Percentiles rank a stretch among this genome's conserved stretches.
These are phyloP conservation scores for Lycophotia porphyrea DNA, from an alignment of 2,888 invertebrate species.

Conservation along the genomic window DNA sequence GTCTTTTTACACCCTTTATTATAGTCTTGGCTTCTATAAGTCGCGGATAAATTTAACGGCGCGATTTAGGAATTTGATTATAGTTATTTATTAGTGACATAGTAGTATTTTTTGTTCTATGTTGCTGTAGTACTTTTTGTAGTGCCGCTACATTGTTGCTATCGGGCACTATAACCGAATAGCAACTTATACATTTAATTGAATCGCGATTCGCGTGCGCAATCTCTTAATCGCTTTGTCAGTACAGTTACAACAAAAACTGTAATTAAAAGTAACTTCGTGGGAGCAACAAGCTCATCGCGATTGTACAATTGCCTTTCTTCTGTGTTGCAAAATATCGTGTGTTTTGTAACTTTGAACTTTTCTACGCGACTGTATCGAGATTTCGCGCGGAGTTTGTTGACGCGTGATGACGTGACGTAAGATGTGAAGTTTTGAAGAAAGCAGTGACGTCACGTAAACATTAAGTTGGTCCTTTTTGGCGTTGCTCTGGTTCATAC, in stretches of 20 bases:
- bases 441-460: constrained; percentile 9
- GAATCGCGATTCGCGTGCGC: constrained; percentile 3
- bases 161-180: too few species aligned
- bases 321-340: constrained; percentile 45
- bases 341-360: constrained; percentile 50
- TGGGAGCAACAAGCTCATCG: constrained; percentile 34
- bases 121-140: too few species aligned
- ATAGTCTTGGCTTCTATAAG: too few species aligned
- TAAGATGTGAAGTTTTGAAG: constrained; percentile 30
- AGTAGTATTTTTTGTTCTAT: too few species aligned
- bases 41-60: too few species aligned
- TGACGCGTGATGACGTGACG: constrained; percentile 45
- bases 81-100: too few species aligned
- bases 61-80: too few species aligned
- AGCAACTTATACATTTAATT: background rate
- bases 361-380: constrained; percentile 45
- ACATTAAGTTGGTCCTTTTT: too few species aligned
- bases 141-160: too few species aligned
- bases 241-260: constrained; percentile 55
- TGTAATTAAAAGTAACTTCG: constrained; percentile 50
- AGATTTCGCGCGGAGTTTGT: constrained; percentile 42
- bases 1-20: too few species aligned
- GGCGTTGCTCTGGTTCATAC: too few species aligned
- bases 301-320: constrained; percentile 53
- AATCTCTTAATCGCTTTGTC: constrained; percentile 28